Base-by-base conservation (phyloP, 2,113 vertebrate species). In the Electrona antarctica region DNA sequence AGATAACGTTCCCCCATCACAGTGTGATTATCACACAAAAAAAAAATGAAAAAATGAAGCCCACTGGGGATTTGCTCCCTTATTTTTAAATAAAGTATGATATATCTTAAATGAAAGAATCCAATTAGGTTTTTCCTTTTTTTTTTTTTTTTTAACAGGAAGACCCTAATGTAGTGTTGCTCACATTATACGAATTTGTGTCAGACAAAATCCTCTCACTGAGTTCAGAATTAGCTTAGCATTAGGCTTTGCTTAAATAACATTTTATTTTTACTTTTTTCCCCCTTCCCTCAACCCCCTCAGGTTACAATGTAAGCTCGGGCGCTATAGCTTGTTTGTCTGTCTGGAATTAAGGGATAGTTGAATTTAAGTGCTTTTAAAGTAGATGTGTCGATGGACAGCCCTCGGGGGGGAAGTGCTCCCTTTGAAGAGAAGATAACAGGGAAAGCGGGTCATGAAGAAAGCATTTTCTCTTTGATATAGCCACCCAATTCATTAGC, bases 401-500 rank as follows among this genome's bases (percentile, higher is more conserved):
- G 50, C 65, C 59, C 78, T 71, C 67, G 48, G 58, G 54, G 10
- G 56, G 78, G 69, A 69, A 61, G 74, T 58, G 64, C 81, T 41
- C 58, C 8, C 66, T 69, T 21, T 57, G 29, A 52, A 63, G 33
- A 60, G 21, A 15, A 29, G 49, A 57, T 41, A n/a, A 33, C 9
- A 55, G n/a, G 21, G 13, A 41, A 41, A 52, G 12, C 5, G 12
- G 2, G 21, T 48, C 56, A 73, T 15, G 50, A 56, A 68, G 67
- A 76, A 56, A 56, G 28, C 51, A 45, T 49, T 71, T 68, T 60
- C 63, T 33, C 66, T 83, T 79, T 76, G 69, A 72, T 82, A 64
- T 52, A 49, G 65, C 60, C 69, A 71, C 41, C 73, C 51, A 79
- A 60, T 82, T 87, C 74, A 88, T 90, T 87, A 87, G 41, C 82